Percentiles rank a stretch among this genome's conserved stretches.
phyloP scores from a whole-genome alignment of 2,888 invertebrate genomes.

The Ochlodes sylvanus region DNA sequence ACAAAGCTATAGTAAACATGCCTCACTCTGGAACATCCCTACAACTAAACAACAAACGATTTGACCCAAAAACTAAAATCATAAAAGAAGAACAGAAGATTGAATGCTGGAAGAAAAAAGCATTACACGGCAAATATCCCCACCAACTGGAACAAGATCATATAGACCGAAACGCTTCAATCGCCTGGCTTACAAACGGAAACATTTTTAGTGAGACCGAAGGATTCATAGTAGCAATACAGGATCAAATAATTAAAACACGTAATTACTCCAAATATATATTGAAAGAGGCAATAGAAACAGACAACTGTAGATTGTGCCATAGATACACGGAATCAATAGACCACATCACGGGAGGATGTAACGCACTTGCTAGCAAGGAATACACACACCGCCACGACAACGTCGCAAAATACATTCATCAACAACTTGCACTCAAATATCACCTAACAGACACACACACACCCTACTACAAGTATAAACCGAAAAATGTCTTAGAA shows the following conservation, averaged over 20 bases:
- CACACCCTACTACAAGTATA: conserved; percentile 6
- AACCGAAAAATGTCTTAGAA: not conserved
- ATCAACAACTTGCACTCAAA: conserved; percentile 51
- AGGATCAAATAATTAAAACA: no score
- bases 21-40: not conserved
- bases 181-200: not conserved
- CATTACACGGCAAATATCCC: not conserved
- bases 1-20: not conserved
- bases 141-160: not conserved
- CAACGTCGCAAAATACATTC: conserved; percentile 14
- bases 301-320: not conserved
- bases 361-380: conserved; percentile 17
- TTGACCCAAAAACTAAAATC: not conserved
- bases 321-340: conserved; percentile 7
- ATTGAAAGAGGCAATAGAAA: conserved; percentile 1
- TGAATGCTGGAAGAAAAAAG: not conserved
- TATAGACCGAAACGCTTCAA: not conserved
- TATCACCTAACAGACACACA: conserved; percentile 47
- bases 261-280: no score
- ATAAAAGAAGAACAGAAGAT: conserved; percentile 4
- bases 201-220: no score
- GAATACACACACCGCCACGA: conserved; percentile 36
- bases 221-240: no score
- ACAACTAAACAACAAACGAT: not conserved
- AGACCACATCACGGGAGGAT: conserved; percentile 15